Conservation (phyloP, 2,797 vertebrate species). For the Merluccius polli region DNA sequence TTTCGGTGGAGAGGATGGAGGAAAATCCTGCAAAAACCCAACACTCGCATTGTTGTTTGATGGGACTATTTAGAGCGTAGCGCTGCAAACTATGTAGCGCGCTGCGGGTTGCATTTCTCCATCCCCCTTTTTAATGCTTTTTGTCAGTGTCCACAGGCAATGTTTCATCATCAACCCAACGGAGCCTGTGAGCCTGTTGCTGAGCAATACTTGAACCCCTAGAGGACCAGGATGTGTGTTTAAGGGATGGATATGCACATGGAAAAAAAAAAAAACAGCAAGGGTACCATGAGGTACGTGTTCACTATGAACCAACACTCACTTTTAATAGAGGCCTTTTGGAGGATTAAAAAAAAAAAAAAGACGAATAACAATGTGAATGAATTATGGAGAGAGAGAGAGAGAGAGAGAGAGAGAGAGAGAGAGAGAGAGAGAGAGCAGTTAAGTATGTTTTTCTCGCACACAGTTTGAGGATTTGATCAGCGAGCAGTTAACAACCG, state of each 20-base stretch:
- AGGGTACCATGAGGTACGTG: background rate
- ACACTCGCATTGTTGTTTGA: background rate
- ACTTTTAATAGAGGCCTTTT: too few relatives aligned
- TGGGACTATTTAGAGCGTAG: background rate
- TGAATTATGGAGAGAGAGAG: background rate
- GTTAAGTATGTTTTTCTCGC: background rate
- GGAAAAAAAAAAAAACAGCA: too few relatives aligned
- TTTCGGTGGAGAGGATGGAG: background rate
- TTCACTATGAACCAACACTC: background rate
- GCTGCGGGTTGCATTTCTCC: background rate
- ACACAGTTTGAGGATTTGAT: background rate
- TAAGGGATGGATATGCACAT: too few relatives aligned
- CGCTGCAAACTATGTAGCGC: background rate
- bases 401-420: background rate
- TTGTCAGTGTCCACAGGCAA: background rate
- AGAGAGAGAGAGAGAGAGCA: background rate
- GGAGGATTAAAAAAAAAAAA: background rate
- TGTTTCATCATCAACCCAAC: background rate
- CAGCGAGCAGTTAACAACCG: background rate
- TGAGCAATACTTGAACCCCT: too few relatives aligned
- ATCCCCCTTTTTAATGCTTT: background rate
- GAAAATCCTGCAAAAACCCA: background rate
- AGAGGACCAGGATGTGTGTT: too few relatives aligned
- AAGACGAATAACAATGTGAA: background rate
- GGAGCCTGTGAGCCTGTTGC: background rate